phyloP scores from a whole-genome alignment of 1,140 invertebrate species.

The Drosophila albomicans region DNA sequence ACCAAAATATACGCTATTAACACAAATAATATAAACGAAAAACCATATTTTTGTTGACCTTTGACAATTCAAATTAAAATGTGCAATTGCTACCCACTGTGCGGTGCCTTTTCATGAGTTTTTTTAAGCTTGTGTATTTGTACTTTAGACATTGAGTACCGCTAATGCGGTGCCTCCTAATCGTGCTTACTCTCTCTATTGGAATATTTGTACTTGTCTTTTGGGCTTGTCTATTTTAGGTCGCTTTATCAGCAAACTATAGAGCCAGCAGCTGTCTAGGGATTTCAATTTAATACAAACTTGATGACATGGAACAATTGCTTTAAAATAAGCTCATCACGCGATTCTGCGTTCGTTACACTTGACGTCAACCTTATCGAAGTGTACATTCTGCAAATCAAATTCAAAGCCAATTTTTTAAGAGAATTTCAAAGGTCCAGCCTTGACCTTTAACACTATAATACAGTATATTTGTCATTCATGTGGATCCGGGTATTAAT shows the following conservation, averaged over 20 bases:
- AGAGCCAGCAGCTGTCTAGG: constrained; percentile 10
- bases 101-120: background rate
- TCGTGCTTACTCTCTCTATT: constrained; percentile 1
- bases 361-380: constrained; percentile 8
- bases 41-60: constrained; percentile 13
- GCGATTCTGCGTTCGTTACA: constrained; percentile 1
- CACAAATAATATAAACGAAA: background rate
- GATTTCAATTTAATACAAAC: constrained; percentile 12
- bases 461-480: background rate
- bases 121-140: background rate
- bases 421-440: background rate
- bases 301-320: constrained; percentile 10
- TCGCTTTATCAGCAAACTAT: constrained; percentile 15
- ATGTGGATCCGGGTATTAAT: too few relatives aligned
- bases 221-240: constrained; percentile 1
- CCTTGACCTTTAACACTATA: constrained; percentile 11
- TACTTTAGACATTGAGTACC: constrained; percentile 9
- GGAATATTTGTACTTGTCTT: constrained; percentile 12
- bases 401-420: background rate
- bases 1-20: background rate
- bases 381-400: background rate
- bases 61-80: constrained; percentile 12
- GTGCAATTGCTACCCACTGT: constrained; percentile 10
- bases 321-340: constrained; percentile 1
- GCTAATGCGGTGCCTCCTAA: background rate